Conservation (phyloP, 1,140 invertebrate species). For the Calliopsis andreniformis region DNA sequence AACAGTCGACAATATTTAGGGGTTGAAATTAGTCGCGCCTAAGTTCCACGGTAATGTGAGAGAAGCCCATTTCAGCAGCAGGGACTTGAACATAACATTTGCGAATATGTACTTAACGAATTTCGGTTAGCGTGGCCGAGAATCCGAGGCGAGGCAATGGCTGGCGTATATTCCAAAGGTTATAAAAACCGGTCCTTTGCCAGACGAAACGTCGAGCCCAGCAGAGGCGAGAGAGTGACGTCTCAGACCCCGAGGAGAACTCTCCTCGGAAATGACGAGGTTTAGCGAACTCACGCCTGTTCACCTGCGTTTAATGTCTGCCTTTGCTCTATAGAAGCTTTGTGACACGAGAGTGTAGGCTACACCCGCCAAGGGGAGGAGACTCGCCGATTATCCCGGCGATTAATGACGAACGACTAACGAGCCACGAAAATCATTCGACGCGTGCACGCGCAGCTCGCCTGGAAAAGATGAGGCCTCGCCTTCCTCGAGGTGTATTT, state of each 20-base stretch:
- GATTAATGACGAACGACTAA: slow-evolving; percentile 62
- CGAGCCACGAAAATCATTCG: slow-evolving; percentile 52
- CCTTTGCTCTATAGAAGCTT: slow-evolving; percentile 15
- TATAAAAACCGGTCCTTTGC: slow-evolving; percentile 51
- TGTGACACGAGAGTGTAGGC: slow-evolving; percentile 38
- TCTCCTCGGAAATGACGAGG: slow-evolving; percentile 35
- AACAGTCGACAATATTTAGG: too few relatives aligned
- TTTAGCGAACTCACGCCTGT: slow-evolving; percentile 37
- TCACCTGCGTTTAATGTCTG: slow-evolving; percentile 28
- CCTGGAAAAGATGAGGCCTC: background rate
- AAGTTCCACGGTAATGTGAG: too few relatives aligned
- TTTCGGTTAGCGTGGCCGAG: background rate
- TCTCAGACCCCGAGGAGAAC: slow-evolving; percentile 46
- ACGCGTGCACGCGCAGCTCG: slow-evolving; percentile 2
- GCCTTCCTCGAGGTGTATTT: slow-evolving; percentile 4
- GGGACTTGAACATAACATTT: background rate
- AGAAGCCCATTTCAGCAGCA: too few relatives aligned
- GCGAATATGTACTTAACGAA: slow-evolving; percentile 28
- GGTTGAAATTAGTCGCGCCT: too few relatives aligned
- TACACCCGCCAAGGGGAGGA: background rate
- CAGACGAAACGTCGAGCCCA: slow-evolving; percentile 39
- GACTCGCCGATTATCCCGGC: slow-evolving; percentile 19
- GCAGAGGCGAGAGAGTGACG: slow-evolving; percentile 51
- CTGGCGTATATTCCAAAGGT: slow-evolving; percentile 40
- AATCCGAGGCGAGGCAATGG: slow-evolving; percentile 1